phyloP scores from a whole-genome alignment of 1,140 invertebrate genomes.

The Caenorhabditis tropicalis region DNA sequence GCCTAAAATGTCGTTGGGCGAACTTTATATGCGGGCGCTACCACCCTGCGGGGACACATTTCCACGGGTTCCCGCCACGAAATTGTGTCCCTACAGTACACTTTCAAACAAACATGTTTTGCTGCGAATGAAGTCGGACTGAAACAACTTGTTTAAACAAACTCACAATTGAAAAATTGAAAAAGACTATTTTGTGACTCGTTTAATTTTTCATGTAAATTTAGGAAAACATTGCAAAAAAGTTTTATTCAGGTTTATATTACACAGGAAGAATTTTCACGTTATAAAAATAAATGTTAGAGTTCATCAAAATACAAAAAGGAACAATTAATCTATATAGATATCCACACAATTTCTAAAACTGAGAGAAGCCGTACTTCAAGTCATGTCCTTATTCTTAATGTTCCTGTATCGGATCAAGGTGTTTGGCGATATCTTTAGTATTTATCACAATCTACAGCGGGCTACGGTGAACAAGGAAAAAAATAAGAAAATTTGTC shows the following conservation, averaged over 20 bases:
- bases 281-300: not conserved
- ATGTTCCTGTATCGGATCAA: not conserved
- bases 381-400: not conserved
- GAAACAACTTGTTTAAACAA: too few species aligned
- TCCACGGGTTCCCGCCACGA: not conserved
- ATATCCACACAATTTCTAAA: not conserved
- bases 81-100: not conserved
- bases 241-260: not conserved
- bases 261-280: not conserved
- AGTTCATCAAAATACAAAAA: not conserved
- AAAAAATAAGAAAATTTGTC: not conserved
- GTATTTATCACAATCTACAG: conserved; percentile 15
- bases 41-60: not conserved
- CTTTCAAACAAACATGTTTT: too few species aligned
- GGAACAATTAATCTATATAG: not conserved
- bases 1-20: not conserved
- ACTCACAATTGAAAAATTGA: too few species aligned
- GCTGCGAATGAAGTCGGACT: too few species aligned
- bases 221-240: not conserved
- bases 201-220: not conserved
- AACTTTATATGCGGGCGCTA: not conserved
- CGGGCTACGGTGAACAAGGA: not conserved
- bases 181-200: too few species aligned
- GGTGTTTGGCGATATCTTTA: conserved; percentile 11
- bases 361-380: not conserved